Evolutionary conservation across 1,140 invertebrate species (phyloP), one percentile per base, ranked within the genome.

Genomic region (Sycophila sp.): DNA sequence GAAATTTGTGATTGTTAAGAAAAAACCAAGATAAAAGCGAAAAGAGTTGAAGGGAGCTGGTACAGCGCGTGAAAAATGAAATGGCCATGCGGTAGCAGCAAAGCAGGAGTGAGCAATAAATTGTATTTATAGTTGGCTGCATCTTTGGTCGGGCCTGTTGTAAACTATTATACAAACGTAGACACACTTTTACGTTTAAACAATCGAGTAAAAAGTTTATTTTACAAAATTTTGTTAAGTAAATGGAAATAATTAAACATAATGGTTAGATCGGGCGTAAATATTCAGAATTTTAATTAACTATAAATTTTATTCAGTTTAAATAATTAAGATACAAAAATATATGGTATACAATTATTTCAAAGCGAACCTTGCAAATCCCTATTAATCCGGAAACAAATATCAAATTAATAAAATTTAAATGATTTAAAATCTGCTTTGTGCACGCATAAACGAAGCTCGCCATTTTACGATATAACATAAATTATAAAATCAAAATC

Each of bases 121-220:
- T 73, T 70, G 63, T 70, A 71, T 73, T 73, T 73, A 73, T 68
- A 49, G 49, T 10, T 11, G 42, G 26, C 59, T 68, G 36, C 45
- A 64, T 72, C 49, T 47, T 51, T 13, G 47, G 28, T 28, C 24
- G 38, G n/a, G 38, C 24, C 2, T 30, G n/a, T 56, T 28, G 17
- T 8, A 8, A 28, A 22, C n/a, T n/a, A n/a, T n/a, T n/a, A n/a
- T n/a, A n/a, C n/a, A n/a, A n/a, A n/a, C 8, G 11, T 40, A 10
- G 2, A 40, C 2, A 3, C 38, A 10, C 38, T 40, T 40, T 40
- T n/a, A n/a, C n/a, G n/a, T n/a, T n/a, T n/a, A n/a, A n/a, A n/a
- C 38, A 2, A 40, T 40, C 11, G 3, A 10, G 38, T 4, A n/a
- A 40, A 40, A 40, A 40, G 38, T n/a, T n/a, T n/a, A n/a, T n/a